A percentile compares a stretch with the other conserved stretches of the same genome.
phyloP scores from a whole-genome alignment of 1,140 invertebrate species.

The Calycopis cecrops region DNA sequence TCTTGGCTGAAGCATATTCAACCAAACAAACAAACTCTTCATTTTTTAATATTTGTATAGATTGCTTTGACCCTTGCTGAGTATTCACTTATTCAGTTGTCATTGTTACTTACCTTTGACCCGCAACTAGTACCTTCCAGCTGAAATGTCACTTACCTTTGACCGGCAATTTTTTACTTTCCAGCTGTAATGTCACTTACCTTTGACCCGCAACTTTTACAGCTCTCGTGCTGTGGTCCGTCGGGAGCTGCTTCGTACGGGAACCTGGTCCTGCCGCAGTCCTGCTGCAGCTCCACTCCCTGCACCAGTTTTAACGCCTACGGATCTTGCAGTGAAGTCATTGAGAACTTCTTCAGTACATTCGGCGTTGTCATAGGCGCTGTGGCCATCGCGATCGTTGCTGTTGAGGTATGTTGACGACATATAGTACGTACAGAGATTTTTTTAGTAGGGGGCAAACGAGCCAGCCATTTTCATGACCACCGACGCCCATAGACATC shows the following conservation, averaged over 20 bases:
- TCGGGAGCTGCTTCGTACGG: conserved; percentile 37
- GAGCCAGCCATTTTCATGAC: no score
- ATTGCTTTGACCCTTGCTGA: no score
- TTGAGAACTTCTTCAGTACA: conserved; percentile 41
- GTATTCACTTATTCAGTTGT: no score
- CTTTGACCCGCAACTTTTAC: conserved; percentile 5
- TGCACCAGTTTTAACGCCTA: conserved; percentile 42
- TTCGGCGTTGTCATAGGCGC: conserved; percentile 50
- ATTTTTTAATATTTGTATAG: no score
- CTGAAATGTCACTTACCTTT: no score
- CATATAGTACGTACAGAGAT: neutral
- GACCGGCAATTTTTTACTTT: no score
- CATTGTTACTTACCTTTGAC: no score
- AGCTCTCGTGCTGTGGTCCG: conserved; percentile 58
- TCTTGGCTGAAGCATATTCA: no score
- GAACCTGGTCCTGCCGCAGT: conserved; percentile 27
- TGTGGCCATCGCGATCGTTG: conserved; percentile 40
- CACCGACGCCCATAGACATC: no score
- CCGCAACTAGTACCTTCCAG: no score
- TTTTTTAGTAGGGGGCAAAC: neutral
- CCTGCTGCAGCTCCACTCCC: conserved; percentile 39
- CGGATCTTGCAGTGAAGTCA: conserved; percentile 34
- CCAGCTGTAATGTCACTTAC: no score
- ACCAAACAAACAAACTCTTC: no score
- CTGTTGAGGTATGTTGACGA: conserved; percentile 45